Base-by-base conservation (phyloP, 1,140 invertebrate genomes). In the Arctopsyche grandis region DNA sequence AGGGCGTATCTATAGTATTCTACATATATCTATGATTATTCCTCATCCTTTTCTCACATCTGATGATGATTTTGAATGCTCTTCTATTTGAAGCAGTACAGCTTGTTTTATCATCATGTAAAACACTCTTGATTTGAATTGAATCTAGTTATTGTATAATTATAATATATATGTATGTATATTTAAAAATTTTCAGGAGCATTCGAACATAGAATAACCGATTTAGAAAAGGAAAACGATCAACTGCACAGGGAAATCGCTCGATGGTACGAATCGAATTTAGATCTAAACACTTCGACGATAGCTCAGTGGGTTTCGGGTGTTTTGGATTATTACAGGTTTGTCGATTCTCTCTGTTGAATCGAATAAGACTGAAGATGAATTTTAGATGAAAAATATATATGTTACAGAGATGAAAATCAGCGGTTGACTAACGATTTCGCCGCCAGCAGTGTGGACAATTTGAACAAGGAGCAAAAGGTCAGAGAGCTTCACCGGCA, bases 171-270 rank as follows among this genome's bases (percentile, higher is more conserved):
- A 38, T 38, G 29, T 38, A 7, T 1, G 29, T 1, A 4, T 38
- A 4, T 38, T 38, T 1, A 7, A 38, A 38, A 4, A 38, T 16
- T 75, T 69, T 71, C 12, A 80, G 79, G 77, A 56, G 81, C 77
- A 22, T 82, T 79, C 56, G 81, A 82, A 46, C 60, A 73, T 26
- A 71, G 81, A 21, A 82, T 82, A 14, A 82, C 81, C 12, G 81
- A 82, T 48, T 63, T 82, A 10, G 81, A 80, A 77, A 82, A 80
- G 29, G 77, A 82, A 75, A 77, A 56, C 9, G 77, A 80, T 46
- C 77, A 79, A 74, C 52, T 80, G 0, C 77, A 79, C 44, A 71
- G 79, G 44, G 81, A 82, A 46, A 82, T 80, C 12, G 79, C 81
- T 29, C 71, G 56, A n/a, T 82, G 81, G 81, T 82, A 79, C 29